Evolutionary conservation across 1,140 invertebrate species (phyloP).

Genomic region (Bombyx mandarina): DNA sequence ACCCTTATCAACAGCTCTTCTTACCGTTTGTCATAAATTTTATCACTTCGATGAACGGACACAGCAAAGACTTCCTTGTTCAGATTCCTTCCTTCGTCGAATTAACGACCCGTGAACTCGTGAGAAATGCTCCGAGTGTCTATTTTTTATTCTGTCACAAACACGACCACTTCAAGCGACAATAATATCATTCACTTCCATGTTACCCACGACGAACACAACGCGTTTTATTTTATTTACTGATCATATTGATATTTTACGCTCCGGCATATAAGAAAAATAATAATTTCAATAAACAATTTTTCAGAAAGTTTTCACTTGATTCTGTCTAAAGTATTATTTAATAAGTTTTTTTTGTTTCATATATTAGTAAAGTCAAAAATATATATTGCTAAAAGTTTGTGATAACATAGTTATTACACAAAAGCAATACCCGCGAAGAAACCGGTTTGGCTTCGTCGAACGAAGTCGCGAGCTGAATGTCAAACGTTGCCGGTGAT

Average conservation of each 20-base stretch:
- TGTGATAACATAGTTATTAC: slow-evolving; percentile 19
- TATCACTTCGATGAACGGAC: slow-evolving; percentile 61
- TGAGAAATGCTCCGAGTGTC: slow-evolving; percentile 40
- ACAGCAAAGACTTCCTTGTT: slow-evolving; percentile 48
- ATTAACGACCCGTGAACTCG: slow-evolving; percentile 62
- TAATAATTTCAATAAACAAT: not conserved
- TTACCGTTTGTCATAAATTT: slow-evolving; percentile 70
- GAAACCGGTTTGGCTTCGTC: slow-evolving; percentile 42
- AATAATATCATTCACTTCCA: slow-evolving; percentile 26
- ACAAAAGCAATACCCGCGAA: slow-evolving; percentile 51
- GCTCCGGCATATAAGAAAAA: not conserved
- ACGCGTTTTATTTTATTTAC: not conserved
- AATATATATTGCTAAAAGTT: not conserved
- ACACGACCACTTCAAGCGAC: slow-evolving; percentile 40
- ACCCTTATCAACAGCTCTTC: slow-evolving; percentile 61
- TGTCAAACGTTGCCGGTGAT: slow-evolving; percentile 45
- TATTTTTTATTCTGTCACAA: slow-evolving; percentile 50
- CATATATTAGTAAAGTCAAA: not conserved
- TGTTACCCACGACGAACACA: slow-evolving; percentile 14
- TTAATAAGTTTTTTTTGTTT: slow-evolving; percentile 2
- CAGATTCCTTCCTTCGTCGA: slow-evolving; percentile 38
- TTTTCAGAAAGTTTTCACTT: slow-evolving; percentile 16
- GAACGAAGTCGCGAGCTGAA: slow-evolving; percentile 50
- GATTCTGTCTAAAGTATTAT: slow-evolving; percentile 7
- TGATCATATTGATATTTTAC: too few relatives aligned